phyloP scores from a whole-genome alignment of 2,113 vertebrate species.

The Takifugu bimaculatus region DNA sequence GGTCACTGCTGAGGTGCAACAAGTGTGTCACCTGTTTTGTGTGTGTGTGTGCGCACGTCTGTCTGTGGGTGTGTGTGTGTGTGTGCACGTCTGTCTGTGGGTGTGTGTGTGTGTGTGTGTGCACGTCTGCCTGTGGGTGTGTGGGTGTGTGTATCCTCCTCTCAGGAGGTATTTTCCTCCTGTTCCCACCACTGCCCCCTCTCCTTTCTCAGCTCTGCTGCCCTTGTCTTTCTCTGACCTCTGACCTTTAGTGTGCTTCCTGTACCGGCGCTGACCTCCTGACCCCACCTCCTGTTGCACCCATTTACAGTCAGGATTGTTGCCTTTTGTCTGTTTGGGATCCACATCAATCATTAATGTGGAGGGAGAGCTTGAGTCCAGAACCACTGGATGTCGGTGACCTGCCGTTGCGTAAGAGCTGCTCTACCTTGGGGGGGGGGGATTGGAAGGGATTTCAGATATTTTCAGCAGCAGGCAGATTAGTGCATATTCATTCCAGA shows the following conservation, averaged over 20 bases:
- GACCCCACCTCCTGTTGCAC: too few relatives aligned
- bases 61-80: too few relatives aligned
- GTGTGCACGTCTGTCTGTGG: too few relatives aligned
- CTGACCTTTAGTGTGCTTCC: conserved; percentile 23
- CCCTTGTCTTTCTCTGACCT: conserved; percentile 47
- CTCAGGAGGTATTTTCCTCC: neutral
- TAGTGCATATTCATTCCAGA: conserved; percentile 34
- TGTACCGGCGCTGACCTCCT: neutral
- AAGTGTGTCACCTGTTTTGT: conserved; percentile 15
- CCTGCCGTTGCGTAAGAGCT: neutral
- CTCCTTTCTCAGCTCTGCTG: conserved; percentile 2
- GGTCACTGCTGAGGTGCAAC: neutral
- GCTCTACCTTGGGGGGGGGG: neutral
- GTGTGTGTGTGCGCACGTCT: too few relatives aligned
- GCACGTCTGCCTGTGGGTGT: too few relatives aligned
- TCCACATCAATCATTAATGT: conserved; percentile 15
- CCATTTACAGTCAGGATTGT: too few relatives aligned
- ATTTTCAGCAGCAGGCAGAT: neutral
- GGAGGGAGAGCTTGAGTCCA: neutral
- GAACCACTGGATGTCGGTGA: neutral
- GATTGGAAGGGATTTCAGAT: neutral
- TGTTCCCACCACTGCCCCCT: too few relatives aligned
- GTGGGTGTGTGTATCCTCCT: too few relatives aligned
- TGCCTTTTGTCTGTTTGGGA: neutral
- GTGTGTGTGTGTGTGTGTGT: too few relatives aligned